Evolutionary conservation across 2,797 vertebrate species (phyloP).

Genomic region (Malurus splendens): DNA sequence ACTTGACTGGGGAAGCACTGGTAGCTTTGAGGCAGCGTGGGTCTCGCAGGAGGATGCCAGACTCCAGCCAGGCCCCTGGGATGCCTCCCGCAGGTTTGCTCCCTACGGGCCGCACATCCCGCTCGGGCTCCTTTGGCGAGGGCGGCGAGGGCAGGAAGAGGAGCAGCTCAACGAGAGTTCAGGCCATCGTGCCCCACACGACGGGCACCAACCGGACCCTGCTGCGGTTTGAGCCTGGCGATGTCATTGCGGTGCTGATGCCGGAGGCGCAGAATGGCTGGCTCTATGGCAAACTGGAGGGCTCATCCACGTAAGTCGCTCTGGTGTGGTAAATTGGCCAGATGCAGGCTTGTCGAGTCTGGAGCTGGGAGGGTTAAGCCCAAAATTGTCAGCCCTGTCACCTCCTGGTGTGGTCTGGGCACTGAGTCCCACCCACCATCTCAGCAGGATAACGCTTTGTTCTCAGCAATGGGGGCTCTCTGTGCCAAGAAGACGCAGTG

Average conservation of each 20-base stretch:
- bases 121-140: conserved; percentile 87
- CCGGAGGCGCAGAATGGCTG: conserved; percentile 90
- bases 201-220: conserved; percentile 86
- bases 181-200: conserved; percentile 82
- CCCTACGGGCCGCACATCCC: conserved; percentile 55
- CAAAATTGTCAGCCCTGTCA: fast-evolving
- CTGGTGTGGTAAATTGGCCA: neutral
- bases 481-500: neutral
- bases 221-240: conserved; percentile 81
- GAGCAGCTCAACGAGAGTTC: conserved; percentile 59
- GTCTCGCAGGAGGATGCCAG: neutral
- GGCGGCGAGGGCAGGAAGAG: conserved; percentile 58
- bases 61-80: neutral
- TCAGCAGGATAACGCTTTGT: fast-evolving
- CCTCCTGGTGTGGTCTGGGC: neutral
- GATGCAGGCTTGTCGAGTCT: neutral
- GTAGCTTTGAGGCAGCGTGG: neutral
- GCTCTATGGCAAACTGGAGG: conserved; percentile 90
- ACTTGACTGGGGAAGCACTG: neutral
- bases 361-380: neutral
- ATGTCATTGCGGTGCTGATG: conserved; percentile 79
- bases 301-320: conserved; percentile 77
- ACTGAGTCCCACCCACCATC: neutral
- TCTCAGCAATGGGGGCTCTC: neutral
- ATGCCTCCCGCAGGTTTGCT: conserved; percentile 59